Evolutionary conservation across 2,113 vertebrate species (phyloP).

Genomic region (Phyllostomus discolor): DNA sequence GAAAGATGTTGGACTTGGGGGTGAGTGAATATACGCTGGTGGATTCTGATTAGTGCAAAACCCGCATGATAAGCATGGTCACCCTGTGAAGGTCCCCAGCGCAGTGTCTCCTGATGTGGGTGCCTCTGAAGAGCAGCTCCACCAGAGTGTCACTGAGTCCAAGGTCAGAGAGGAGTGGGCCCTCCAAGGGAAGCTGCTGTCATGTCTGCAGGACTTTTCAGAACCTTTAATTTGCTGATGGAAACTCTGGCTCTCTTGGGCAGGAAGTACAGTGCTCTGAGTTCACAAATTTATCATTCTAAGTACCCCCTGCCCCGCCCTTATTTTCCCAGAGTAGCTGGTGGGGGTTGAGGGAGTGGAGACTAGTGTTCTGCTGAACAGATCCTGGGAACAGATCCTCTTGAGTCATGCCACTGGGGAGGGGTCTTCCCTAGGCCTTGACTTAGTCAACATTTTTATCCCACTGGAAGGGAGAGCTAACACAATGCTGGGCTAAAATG

Average conservation of each 20-base stretch:
- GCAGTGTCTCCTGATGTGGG: background rate
- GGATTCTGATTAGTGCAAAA: background rate
- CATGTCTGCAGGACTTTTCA: background rate
- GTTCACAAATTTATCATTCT: background rate
- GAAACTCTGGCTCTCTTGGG: background rate
- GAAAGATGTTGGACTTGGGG: background rate
- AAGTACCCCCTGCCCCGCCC: background rate
- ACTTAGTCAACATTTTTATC: background rate
- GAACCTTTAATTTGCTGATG: background rate
- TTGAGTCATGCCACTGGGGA: accelerated
- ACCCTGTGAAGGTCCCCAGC: background rate
- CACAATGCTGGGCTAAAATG: background rate
- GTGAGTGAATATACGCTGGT: background rate
- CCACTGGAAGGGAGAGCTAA: background rate
- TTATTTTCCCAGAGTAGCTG: background rate
- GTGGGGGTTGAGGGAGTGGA: background rate
- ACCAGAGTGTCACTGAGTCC: background rate
- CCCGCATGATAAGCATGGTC: background rate
- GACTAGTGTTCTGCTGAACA: background rate
- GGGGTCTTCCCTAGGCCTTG: background rate
- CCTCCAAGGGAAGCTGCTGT: background rate
- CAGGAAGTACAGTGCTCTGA: background rate
- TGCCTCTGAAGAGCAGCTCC: background rate
- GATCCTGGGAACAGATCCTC: background rate
- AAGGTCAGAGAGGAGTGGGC: background rate